Conservation (phyloP, 2,888 invertebrate genomes). For the Metopia argyrocephala region DNA sequence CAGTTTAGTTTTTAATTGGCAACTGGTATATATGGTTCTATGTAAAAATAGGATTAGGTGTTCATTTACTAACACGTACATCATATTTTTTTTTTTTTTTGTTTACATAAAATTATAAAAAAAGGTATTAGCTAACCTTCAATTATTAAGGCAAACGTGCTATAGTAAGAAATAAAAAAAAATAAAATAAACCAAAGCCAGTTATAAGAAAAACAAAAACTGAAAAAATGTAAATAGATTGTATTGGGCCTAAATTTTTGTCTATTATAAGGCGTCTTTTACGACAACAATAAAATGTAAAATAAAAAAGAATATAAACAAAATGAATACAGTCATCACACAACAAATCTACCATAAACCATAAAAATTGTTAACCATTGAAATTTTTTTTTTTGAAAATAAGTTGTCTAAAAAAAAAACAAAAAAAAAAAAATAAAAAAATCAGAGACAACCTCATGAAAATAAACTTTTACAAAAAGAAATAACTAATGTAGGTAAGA, state of each 20-base stretch:
- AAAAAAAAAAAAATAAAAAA: neutral
- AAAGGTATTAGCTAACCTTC: too few species aligned
- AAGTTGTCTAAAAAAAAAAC: neutral
- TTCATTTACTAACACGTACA: too few species aligned
- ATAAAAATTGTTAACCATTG: conserved; percentile 57
- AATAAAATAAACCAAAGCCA: too few species aligned
- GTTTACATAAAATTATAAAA: conserved; percentile 38
- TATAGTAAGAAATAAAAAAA: conserved; percentile 26
- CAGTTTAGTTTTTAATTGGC: too few species aligned
- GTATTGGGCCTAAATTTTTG: conserved; percentile 43
- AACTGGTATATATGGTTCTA: too few species aligned
- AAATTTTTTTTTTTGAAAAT: conserved; percentile 37
- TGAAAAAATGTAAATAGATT: conserved; percentile 23
- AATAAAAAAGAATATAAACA: neutral
- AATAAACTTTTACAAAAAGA: neutral
- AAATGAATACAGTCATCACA: conserved; percentile 1
- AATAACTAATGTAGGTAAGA: too few species aligned
- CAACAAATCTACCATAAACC: conserved; percentile 49
- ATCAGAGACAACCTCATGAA: neutral
- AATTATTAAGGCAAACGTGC: conserved; percentile 54
- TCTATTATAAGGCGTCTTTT: conserved; percentile 72
- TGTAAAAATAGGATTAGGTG: too few species aligned
- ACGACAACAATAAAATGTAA: conserved; percentile 71
- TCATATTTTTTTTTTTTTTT: neutral
- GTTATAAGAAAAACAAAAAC: conserved; percentile 25